phyloP scores from a whole-genome alignment of 2,113 vertebrate species.

The Picathartes gymnocephalus region DNA sequence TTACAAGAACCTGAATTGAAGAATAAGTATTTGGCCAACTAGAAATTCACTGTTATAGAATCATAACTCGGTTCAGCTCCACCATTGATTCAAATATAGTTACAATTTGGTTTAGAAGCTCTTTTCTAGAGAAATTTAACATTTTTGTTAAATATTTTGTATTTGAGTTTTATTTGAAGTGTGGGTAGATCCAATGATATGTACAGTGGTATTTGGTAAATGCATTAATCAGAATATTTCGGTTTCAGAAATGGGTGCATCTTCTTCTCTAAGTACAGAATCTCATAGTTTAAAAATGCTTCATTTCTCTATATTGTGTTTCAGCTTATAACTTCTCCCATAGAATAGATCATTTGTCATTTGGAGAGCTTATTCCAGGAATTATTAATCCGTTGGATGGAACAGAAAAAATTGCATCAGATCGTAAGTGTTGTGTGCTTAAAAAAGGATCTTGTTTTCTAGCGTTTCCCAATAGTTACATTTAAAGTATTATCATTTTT shows the following conservation, averaged over 20 bases:
- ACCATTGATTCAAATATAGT: background rate
- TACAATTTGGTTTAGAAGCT: background rate
- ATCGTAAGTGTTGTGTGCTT: slow-evolving; percentile 77
- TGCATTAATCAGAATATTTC: background rate
- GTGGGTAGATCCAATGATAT: fast-evolving
- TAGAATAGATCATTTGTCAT: slow-evolving; percentile 96
- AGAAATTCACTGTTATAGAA: background rate
- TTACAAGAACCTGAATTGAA: background rate
- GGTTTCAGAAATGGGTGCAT: background rate
- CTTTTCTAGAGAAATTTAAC: background rate
- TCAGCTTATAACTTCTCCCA: slow-evolving; percentile 97
- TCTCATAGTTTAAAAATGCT: background rate
- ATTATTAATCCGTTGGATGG: slow-evolving; percentile 95
- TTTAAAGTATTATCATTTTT: background rate
- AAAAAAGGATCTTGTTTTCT: background rate
- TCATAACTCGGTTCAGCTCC: background rate
- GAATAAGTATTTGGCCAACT: background rate
- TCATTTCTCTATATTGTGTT: slow-evolving; percentile 29
- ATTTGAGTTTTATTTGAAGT: background rate
- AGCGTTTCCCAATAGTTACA: background rate
- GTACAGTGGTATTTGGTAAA: background rate
- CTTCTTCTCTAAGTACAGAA: background rate
- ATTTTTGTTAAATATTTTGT: background rate
- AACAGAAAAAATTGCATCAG: slow-evolving; percentile 90
- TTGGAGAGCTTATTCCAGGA: slow-evolving; percentile 91